These are phyloP conservation scores for Diplolepis rosae DNA, from an alignment of 2,888 invertebrate genomes.

Conservation along the genomic window DNA sequence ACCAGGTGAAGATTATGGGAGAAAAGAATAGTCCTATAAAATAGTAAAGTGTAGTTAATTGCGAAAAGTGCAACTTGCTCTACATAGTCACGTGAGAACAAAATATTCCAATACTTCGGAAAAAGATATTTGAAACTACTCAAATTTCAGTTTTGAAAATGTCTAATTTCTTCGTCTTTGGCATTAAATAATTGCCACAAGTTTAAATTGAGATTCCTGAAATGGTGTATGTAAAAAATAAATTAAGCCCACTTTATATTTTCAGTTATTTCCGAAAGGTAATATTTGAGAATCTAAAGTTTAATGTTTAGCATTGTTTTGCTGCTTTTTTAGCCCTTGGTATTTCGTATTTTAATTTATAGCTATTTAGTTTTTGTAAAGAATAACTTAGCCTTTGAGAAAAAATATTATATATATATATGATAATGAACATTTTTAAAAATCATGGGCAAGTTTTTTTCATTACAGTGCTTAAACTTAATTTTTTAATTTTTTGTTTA, in stretches of 20 bases:
- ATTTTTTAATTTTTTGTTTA: too few relatives aligned
- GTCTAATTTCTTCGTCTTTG: not conserved
- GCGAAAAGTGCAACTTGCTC: slow-evolving; percentile 1
- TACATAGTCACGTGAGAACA: not conserved
- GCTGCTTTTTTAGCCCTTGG: too few relatives aligned
- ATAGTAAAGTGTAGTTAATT: not conserved
- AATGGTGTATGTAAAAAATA: slow-evolving; percentile 69
- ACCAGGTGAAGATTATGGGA: not conserved
- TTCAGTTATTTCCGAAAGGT: slow-evolving; percentile 79
- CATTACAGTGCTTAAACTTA: too few relatives aligned
- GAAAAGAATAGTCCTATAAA: not conserved
- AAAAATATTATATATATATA: too few relatives aligned
- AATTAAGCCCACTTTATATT: slow-evolving; percentile 77
- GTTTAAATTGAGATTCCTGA: too few relatives aligned
- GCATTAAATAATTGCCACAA: not conserved
- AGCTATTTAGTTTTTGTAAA: too few relatives aligned
- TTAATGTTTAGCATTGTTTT: not conserved
- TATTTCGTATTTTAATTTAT: too few relatives aligned
- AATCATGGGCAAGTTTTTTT: too few relatives aligned
- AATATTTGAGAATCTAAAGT: slow-evolving; percentile 35
- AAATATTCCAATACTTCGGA: not conserved
- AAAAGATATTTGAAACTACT: not conserved
- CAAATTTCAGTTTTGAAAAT: not conserved
- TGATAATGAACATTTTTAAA: too few relatives aligned
- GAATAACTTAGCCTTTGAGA: too few relatives aligned